Base-by-base conservation (phyloP, 2,888 invertebrate genomes). In the Chorisops tibialis region DNA sequence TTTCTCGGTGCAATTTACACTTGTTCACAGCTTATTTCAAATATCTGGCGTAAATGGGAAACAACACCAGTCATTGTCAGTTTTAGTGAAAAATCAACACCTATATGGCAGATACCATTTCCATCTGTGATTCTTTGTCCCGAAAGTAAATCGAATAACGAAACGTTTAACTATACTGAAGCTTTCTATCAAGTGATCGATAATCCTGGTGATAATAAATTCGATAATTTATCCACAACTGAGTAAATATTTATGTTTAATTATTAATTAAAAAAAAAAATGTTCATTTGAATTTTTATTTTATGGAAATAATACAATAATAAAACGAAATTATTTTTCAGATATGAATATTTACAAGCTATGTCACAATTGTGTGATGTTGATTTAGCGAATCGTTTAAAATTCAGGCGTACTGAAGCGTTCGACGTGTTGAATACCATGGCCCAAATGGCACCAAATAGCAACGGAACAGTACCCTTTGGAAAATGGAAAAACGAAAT, bases 1-100 rank as follows among this genome's bases (percentile, higher is more conserved):
- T 59, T 65, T 41, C 11, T 45, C 16, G n/a, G 39, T 4, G 63
- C 63, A 3, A 35, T 65, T 6, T 45, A 43, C 18, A 38, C 45
- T n/a, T 63, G 66, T 50, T 18, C 60, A 0, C 77, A 76, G 35
- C 74, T 83, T 4, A 85, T 85, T 61, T 73, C 77, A 48, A 81
- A 83, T 72, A 80, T 83, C 1, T 86, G 82, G 79, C 76, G 79
- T 61, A 86, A 86, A 73, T 86, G 85, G 85, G 79, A 82, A 52
- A 80, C 80, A 63, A 83, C 81, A 64, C 85, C 85, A 0, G 84
- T 86, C 1, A 83, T 86, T 59, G 85, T 86, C 6, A 85, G 84
- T 68, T 86, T 87, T 70, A 85, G 85, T 2, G 83, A 85, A 73
- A 83, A 82, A 52, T 82, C 85, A 1, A 86, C 85, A 11, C 64